phyloP scores from a whole-genome alignment of 2,797 vertebrate species.

The Threskiornis aethiopicus region DNA sequence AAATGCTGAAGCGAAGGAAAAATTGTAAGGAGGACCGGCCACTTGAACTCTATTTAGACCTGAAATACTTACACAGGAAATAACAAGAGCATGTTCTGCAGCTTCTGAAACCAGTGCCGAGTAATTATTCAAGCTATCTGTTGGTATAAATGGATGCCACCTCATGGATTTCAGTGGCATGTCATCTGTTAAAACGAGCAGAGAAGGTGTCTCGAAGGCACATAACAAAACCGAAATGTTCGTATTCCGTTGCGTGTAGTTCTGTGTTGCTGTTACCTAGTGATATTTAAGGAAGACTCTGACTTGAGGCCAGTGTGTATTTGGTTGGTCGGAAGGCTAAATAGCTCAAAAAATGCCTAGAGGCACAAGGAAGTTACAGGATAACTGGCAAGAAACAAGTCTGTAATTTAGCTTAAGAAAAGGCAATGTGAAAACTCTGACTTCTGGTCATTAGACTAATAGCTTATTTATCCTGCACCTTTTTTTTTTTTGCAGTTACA shows the following conservation, averaged over 20 bases:
- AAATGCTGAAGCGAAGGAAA: background rate
- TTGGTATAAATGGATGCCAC: background rate
- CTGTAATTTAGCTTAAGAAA: slow-evolving; percentile 40
- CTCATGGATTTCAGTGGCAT: slow-evolving; percentile 3
- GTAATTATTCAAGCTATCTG: background rate
- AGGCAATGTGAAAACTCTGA: background rate
- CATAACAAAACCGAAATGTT: background rate
- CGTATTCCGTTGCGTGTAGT: background rate
- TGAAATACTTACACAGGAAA: slow-evolving; percentile 6
- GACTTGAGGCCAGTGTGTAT: background rate
- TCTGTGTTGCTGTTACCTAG: background rate
- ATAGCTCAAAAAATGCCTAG: background rate
- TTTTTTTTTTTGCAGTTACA: slow-evolving; percentile 44
- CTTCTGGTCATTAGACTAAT: slow-evolving; percentile 45
- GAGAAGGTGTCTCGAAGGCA: background rate
- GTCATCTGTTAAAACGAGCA: background rate
- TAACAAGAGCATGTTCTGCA: slow-evolving; percentile 6
- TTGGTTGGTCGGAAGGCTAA: slow-evolving; percentile 19
- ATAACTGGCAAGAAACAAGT: background rate
- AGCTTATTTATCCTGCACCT: slow-evolving; percentile 48
- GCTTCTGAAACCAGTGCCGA: slow-evolving; percentile 2
- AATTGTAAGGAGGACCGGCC: background rate
- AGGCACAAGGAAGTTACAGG: background rate
- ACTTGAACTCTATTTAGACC: background rate
- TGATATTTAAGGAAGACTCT: background rate